Conservation (phyloP, 2,797 vertebrate species). For the Clarias pachynema region DNA sequence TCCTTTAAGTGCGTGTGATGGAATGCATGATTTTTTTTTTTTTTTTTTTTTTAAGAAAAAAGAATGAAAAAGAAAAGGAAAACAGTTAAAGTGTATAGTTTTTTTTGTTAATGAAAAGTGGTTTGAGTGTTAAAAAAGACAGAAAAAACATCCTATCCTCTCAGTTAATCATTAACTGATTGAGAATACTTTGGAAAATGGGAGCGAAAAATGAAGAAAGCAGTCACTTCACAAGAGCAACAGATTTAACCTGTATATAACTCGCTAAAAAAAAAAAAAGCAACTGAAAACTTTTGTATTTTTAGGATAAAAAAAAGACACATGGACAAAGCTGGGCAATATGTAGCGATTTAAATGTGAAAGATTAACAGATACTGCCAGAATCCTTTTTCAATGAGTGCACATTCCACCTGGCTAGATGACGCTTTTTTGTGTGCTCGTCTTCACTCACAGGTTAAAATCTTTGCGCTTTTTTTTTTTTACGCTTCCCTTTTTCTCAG, state of each 20-base stretch:
- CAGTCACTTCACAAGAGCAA: slow-evolving; percentile 56
- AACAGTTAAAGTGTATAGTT: slow-evolving; percentile 70
- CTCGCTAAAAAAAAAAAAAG: slow-evolving; percentile 49
- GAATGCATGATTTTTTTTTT: slow-evolving; percentile 40
- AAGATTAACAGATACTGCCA: slow-evolving; percentile 66
- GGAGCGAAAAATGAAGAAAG: slow-evolving; percentile 66
- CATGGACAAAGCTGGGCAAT: slow-evolving; percentile 58
- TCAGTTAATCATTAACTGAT: slow-evolving; percentile 59
- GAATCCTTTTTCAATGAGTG: slow-evolving; percentile 53
- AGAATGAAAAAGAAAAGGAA: slow-evolving; percentile 18
- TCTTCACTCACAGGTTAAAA: slow-evolving; percentile 59
- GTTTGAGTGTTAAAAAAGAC: slow-evolving; percentile 69
- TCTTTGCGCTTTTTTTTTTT: slow-evolving; percentile 58
- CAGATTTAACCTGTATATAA: slow-evolving; percentile 72
- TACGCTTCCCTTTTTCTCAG: slow-evolving; percentile 72
- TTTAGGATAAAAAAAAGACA: slow-evolving; percentile 68
- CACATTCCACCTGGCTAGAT: slow-evolving; percentile 7
- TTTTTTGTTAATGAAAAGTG: slow-evolving; percentile 63
- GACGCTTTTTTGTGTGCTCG: slow-evolving; percentile 51
- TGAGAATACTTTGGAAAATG: slow-evolving; percentile 60
- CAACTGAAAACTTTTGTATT: slow-evolving; percentile 68
- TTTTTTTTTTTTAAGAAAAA: slow-evolving; percentile 43
- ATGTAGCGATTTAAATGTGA: slow-evolving; percentile 51
- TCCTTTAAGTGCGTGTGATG: slow-evolving; percentile 55
- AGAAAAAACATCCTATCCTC: slow-evolving; percentile 72